Evolutionary conservation across 2,888 invertebrate species (phyloP), one percentile per base, ranked within the genome.

Genomic region (Heliconius ethilla): DNA sequence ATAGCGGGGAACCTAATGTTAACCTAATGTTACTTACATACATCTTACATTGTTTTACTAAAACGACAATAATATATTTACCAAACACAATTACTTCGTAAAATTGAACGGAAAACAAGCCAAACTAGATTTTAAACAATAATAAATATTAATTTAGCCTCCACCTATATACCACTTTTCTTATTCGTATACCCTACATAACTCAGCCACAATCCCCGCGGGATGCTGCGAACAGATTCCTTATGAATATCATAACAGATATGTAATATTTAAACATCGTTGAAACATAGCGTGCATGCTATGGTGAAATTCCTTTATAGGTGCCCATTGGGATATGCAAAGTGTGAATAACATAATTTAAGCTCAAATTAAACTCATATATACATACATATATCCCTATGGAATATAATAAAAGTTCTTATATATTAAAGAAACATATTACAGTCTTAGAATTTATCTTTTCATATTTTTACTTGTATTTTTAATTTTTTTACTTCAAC

Each of bases 221-320:
- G 80, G 80, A 78, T 76, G 65, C 75, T 75, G 74, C 78, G 78
- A 79, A 75, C 79, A 80, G 81, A 79, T 80, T 81, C 79, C 80
- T 80, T 80, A 81, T 81, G 81, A 81, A 81, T 81, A 81, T 80
- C 79, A 80, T 80, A 81, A 79, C 79, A 76, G 66, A 77, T 66
- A 73, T 78, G 72, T 73, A 78, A 80, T 80, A 78, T 80, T 80
- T 80, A 78, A 76, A 78, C 78, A 76, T 78, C 70, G 63, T 66
- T 70, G 78, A 80, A 80, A 78, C 78, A 70, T 75, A 59, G 40
- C 75, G 62, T 75, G 67, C 65, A 72, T 13, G 55, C 18, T 74
- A 66, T 72, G 65, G 25, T 55, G 66, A 77, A 77, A 72, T 79
- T 79, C 77, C 77, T 67, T 51, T 45, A 63, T 74, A 66, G 37